Conservation (phyloP, 2,797 vertebrate species). For the Thunnus albacares region DNA sequence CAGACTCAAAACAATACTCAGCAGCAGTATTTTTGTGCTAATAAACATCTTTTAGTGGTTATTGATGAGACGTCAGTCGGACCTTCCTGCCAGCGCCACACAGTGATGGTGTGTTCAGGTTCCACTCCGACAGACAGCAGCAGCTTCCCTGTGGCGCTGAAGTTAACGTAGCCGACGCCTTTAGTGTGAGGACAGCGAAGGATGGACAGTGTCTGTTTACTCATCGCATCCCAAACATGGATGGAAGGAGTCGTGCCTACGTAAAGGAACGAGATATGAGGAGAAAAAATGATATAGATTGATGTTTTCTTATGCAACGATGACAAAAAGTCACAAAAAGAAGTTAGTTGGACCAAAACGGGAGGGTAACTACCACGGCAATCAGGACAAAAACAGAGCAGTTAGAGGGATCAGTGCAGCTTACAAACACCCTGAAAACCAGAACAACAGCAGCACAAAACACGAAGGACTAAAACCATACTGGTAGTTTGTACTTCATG, state of each 20-base stretch:
- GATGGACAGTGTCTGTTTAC: conserved; percentile 94
- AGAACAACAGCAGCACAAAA: not conserved
- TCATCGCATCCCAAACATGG: conserved; percentile 96
- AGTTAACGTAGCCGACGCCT: conserved; percentile 93
- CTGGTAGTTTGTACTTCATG: no score
- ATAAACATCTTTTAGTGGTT: not conserved
- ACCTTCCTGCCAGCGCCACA: conserved; percentile 99
- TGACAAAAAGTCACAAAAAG: fast-evolving
- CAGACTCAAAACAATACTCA: no score
- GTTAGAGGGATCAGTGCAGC: conserved; percentile 47
- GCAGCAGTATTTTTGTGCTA: no score
- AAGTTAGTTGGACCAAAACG: not conserved
- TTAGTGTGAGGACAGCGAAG: conserved; percentile 94
- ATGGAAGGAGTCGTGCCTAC: conserved; percentile 93
- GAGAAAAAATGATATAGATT: not conserved
- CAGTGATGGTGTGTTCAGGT: conserved; percentile 93
- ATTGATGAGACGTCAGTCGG: not conserved
- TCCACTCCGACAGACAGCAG: conserved; percentile 95
- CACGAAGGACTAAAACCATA: no score
- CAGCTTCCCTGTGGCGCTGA: conserved; percentile 96
- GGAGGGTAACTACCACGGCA: not conserved
- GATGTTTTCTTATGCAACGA: fast-evolving
- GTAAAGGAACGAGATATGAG: not conserved
- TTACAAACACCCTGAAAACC: conserved; percentile 57
- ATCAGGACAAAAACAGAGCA: conserved; percentile 28